Conservation (phyloP, 2,797 vertebrate species). For the Hypotaenidia okinawae region DNA sequence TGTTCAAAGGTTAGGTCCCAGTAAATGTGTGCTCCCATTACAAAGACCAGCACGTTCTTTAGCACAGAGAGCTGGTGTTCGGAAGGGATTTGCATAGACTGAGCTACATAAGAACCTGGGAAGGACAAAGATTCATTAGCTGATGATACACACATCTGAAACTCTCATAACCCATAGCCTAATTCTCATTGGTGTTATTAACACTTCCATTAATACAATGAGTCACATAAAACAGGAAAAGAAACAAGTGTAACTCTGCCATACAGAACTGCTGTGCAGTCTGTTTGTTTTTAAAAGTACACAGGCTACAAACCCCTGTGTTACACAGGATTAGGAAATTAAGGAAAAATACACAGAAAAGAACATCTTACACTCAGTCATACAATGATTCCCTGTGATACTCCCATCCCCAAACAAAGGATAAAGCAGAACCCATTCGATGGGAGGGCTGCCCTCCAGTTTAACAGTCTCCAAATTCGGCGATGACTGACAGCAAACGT, state of each 20-base stretch:
- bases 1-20: neutral
- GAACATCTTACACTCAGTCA: neutral
- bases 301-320: neutral
- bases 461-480: neutral
- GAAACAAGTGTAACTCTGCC: neutral
- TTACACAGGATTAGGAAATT: neutral
- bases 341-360: neutral
- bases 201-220: neutral
- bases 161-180: neutral
- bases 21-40: neutral
- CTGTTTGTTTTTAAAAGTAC: neutral
- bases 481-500: neutral
- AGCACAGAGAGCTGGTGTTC: neutral
- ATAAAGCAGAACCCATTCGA: neutral
- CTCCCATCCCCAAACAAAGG: neutral
- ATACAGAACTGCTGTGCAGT: neutral
- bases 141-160: neutral
- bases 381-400: neutral
- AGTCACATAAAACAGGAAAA: neutral
- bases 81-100: neutral
- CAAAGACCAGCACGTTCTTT: neutral
- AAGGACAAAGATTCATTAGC: neutral
- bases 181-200: neutral
- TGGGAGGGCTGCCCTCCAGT: neutral
- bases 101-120: neutral